Conservation (phyloP, 2,113 vertebrate species). For the Hemibagrus wyckioides region DNA sequence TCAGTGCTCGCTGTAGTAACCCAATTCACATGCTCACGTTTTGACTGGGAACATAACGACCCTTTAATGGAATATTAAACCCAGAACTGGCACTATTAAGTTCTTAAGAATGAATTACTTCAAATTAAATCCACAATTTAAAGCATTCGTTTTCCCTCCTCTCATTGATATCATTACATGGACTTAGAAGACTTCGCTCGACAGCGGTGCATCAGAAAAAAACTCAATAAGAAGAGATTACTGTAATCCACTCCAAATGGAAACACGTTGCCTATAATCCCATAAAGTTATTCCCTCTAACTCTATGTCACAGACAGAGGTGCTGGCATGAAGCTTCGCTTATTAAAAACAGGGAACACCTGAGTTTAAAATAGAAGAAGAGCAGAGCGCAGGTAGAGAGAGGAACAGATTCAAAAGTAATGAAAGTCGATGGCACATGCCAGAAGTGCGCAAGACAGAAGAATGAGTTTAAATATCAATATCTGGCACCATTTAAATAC, state of each 20-base stretch:
- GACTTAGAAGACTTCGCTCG: slow-evolving; percentile 52
- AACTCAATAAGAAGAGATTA: slow-evolving; percentile 63
- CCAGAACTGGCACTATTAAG: slow-evolving; percentile 23
- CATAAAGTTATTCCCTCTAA: slow-evolving; percentile 55
- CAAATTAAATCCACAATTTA: slow-evolving; percentile 54
- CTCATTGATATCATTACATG: slow-evolving; percentile 61
- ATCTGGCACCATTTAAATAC: slow-evolving; percentile 31
- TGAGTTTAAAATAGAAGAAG: neutral
- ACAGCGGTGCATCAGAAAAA: slow-evolving; percentile 55
- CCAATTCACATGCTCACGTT: slow-evolving; percentile 48
- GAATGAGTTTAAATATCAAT: slow-evolving; percentile 7
- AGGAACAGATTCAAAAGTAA: neutral
- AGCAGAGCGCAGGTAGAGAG: neutral
- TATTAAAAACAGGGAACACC: slow-evolving; percentile 42
- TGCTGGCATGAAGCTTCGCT: slow-evolving; percentile 36
- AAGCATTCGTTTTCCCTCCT: slow-evolving; percentile 21
- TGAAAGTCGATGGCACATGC: neutral
- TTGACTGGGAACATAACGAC: slow-evolving; percentile 28
- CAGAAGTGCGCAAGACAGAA: neutral
- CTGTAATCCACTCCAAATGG: slow-evolving; percentile 63
- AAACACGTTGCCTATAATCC: slow-evolving; percentile 61
- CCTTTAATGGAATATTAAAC: slow-evolving; percentile 36
- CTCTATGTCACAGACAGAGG: slow-evolving; percentile 43
- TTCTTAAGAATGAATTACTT: slow-evolving; percentile 47
- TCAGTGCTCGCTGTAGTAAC: neutral